Percentiles rank a stretch among this genome's conserved stretches.
These are phyloP conservation scores for Seriola quinqueradiata DNA, from an alignment of 2,113 vertebrate species.

Conservation along the genomic window DNA sequence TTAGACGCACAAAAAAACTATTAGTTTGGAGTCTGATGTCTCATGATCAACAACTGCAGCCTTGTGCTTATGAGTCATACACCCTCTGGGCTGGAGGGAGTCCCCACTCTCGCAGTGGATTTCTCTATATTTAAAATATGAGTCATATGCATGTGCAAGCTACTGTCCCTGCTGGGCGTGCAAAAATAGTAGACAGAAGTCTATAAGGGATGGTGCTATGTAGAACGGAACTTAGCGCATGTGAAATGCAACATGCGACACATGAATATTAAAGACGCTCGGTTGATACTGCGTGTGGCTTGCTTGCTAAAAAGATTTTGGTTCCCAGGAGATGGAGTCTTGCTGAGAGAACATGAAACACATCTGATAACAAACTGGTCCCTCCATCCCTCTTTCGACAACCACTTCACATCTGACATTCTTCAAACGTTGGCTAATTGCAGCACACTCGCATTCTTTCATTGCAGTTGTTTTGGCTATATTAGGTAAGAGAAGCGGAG, in stretches of 20 bases:
- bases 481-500: conserved; percentile 61
- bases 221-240: background rate
- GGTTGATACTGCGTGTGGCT: background rate
- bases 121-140: conserved; percentile 72
- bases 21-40: conserved; percentile 61
- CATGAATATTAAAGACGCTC: background rate
- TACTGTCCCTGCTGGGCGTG: conserved; percentile 38
- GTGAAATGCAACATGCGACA: background rate
- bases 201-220: conserved; percentile 12
- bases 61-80: conserved; percentile 77
- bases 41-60: conserved; percentile 67
- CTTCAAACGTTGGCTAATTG: conserved; percentile 39
- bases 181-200: conserved; percentile 35
- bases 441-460: conserved; percentile 11
- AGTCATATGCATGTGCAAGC: conserved; percentile 71
- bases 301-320: background rate
- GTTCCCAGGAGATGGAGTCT: background rate
- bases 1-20: conserved; percentile 34
- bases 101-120: conserved; percentile 45
- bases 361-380: conserved; percentile 26
- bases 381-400: conserved; percentile 13
- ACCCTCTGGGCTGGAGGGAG: conserved; percentile 62
- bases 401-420: conserved; percentile 14
- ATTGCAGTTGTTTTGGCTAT: conserved; percentile 65
- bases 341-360: conserved; percentile 20